phyloP scores from a whole-genome alignment of 2,797 vertebrate genomes.

The Aeoliscus strigatus region DNA sequence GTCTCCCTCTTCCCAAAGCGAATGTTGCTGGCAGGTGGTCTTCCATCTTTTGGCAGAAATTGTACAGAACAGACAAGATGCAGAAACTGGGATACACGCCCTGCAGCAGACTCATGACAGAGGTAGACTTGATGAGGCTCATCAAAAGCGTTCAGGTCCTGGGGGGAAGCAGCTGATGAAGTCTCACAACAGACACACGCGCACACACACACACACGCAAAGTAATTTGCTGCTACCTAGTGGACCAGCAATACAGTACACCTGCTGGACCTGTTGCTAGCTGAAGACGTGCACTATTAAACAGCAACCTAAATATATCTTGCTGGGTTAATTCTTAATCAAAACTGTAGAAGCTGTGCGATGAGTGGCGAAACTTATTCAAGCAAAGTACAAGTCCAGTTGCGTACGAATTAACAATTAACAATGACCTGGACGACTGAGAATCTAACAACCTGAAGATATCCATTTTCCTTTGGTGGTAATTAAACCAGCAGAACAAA shows the following conservation, averaged over 20 bases:
- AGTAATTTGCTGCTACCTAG: conserved; percentile 66
- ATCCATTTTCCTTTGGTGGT: no score
- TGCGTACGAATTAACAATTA: no score
- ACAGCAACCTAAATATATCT: conserved; percentile 1
- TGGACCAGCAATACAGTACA: conserved; percentile 52
- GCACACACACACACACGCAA: conserved; percentile 25
- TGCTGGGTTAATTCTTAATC: no score
- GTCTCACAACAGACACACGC: conserved; percentile 23
- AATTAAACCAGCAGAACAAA: no score
- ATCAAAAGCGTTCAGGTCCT: conserved; percentile 50
- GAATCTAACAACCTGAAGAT: no score
- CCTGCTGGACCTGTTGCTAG: conserved; percentile 47
- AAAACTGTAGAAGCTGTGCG: no score
- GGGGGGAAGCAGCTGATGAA: conserved; percentile 32
- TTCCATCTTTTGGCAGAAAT: conserved; percentile 57
- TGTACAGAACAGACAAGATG: conserved; percentile 43
- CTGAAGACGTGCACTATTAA: conserved; percentile 3
- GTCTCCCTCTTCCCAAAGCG: conserved; percentile 38
- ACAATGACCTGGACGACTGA: no score
- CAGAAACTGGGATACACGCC: conserved; percentile 41
- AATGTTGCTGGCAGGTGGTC: conserved; percentile 55
- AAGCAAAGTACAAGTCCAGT: no score
- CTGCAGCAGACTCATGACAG: conserved; percentile 38
- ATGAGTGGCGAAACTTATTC: no score
- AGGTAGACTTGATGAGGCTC: conserved; percentile 51